Conservation (phyloP, 2,113 vertebrate genomes). For the Upupa epops region DNA sequence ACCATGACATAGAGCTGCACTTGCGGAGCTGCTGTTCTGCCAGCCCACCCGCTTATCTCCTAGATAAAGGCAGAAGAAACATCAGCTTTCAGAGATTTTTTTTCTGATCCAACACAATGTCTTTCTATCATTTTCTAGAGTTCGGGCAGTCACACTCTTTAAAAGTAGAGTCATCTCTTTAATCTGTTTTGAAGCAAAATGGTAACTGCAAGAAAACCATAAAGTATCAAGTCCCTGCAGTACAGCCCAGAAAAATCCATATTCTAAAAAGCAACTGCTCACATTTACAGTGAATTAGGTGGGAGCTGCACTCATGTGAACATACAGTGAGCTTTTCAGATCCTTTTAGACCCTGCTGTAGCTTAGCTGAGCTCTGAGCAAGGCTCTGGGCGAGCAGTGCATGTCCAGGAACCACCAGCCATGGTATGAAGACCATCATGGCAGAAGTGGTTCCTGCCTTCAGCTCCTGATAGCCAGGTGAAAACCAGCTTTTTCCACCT, state of each 20-base stretch:
- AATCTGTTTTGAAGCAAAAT: not conserved
- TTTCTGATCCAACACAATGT: not conserved
- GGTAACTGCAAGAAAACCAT: not conserved
- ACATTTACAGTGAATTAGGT: not conserved
- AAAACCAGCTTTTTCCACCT: not conserved
- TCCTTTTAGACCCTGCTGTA: not conserved
- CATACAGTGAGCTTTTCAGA: rapidly evolving
- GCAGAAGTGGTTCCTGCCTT: not conserved
- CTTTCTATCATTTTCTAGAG: not conserved
- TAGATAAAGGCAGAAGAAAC: not conserved
- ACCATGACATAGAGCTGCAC: not conserved
- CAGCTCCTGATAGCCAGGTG: not conserved
- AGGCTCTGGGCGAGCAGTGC: not conserved
- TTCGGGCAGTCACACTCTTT: not conserved
- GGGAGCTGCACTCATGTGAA: not conserved
- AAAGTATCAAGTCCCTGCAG: not conserved
- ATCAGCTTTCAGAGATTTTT: not conserved
- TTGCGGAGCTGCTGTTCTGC: not conserved
- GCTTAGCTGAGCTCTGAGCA: not conserved
- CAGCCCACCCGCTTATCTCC: not conserved
- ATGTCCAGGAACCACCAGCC: not conserved
- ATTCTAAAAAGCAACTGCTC: not conserved
- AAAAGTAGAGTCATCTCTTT: not conserved
- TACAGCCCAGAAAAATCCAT: not conserved
- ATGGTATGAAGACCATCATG: not conserved